phyloP scores from a whole-genome alignment of 2,113 vertebrate species.

The Aegithalos caudatus region DNA sequence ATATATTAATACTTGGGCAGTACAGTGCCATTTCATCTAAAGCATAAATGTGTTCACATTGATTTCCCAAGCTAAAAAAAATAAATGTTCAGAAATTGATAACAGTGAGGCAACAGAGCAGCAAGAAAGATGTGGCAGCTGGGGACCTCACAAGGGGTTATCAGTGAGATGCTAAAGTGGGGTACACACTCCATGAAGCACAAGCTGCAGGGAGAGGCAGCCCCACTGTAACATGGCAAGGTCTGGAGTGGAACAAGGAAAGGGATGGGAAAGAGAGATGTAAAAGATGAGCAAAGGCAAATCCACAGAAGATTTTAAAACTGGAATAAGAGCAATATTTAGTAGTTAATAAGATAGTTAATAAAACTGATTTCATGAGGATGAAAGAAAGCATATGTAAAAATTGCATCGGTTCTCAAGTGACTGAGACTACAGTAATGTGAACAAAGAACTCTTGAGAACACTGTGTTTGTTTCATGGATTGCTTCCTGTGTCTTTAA shows the following conservation, averaged over 20 bases:
- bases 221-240: not conserved
- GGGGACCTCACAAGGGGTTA: fast-evolving
- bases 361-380: not conserved
- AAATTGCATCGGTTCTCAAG: not conserved
- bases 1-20: not conserved
- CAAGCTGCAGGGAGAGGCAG: not conserved
- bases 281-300: not conserved
- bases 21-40: not conserved
- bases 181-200: fast-evolving
- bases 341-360: not conserved
- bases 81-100: not conserved
- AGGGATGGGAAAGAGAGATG: not conserved
- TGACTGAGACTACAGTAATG: not conserved
- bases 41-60: not conserved
- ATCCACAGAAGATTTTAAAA: not conserved
- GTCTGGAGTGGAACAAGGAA: not conserved
- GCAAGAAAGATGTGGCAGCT: not conserved
- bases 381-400: not conserved
- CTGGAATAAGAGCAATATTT: not conserved
- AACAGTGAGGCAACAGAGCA: not conserved
- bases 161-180: too few relatives aligned
- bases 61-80: not conserved
- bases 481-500: not conserved
- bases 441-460: not conserved
- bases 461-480: not conserved